Evolutionary conservation across 2,888 invertebrate species (phyloP), one percentile per base, ranked within the genome.

Genomic region (Helobdella robusta): DNA sequence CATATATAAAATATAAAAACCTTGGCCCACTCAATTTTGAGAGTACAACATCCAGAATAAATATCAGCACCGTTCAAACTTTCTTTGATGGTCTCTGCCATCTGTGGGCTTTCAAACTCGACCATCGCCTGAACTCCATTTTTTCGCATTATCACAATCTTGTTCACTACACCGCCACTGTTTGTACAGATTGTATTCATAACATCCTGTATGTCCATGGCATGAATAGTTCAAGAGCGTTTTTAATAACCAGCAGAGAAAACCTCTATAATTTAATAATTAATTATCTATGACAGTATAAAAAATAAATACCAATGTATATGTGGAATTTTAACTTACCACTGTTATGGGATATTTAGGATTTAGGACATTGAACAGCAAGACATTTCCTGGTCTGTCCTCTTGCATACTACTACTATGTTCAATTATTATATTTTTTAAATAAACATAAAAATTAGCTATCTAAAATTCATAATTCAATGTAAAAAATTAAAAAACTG

Each of bases 11-110:
- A 52, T 56, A 8, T 25, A 15, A 5, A 46, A 68, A 97, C 95
- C 90, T 95, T 95, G 66, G 97, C 97, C 81, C 87, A 98, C 83
- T 98, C 97, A 79, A 97, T 94, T 85, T 95, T 94, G 76, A 98
- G 84, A 71, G 97, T 97, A 82, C 97, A 98, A 83, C 97, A 98
- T 71, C 97, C 97, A 59, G 94, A 93, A 83, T 98, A 98, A 78
- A 98, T 95, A 82, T 98, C 97, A 70, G 95, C 95, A 73, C 97
- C 97, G 82, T 95, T 91, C 73, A 98, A 85, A 69, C 89, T 86
- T 74, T 93, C 91, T 79, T 95, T 93, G 70, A 94, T 95, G 77
- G 91, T 83, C 73, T 91, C 87, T 67, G 97, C 97, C 15, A 91
- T 87, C 76, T 97, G 95, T 74, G 91, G 84, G 76, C 86, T 88